A percentile compares a stretch with the other conserved stretches of the same genome.
phyloP scores from a whole-genome alignment of 2,888 invertebrate genomes.

The Mesochorus sp. region DNA sequence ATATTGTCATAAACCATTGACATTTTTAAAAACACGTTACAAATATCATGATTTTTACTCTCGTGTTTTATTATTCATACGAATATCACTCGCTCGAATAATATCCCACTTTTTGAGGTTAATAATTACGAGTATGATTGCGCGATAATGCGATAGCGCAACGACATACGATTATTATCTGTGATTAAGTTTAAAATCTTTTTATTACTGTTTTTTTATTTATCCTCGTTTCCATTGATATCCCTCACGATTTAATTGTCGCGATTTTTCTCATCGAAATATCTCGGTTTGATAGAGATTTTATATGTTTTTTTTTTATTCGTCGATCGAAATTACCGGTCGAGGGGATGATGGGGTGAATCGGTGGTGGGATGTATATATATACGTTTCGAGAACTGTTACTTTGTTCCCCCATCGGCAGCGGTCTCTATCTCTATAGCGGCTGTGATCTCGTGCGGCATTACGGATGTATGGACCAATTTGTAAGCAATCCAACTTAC shows the following conservation, averaged over 20 bases:
- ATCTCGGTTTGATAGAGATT: not conserved
- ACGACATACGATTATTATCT: too few species aligned
- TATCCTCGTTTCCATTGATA: not conserved
- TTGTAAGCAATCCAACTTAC: slow-evolving; percentile 82
- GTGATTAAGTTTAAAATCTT: not conserved
- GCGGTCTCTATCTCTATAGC: slow-evolving; percentile 67
- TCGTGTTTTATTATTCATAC: not conserved
- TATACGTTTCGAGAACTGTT: slow-evolving; percentile 11
- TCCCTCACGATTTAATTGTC: too few species aligned
- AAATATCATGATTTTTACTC: too few species aligned
- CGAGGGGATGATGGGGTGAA: slow-evolving; percentile 54
- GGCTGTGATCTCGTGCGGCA: slow-evolving; percentile 79
- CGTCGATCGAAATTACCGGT: slow-evolving; percentile 73
- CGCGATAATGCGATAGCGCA: too few species aligned
- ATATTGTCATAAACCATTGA: not conserved
- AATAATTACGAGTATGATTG: too few species aligned
- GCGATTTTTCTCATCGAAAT: slow-evolving; percentile 5
- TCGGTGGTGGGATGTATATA: slow-evolving; percentile 16
- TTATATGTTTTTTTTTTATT: slow-evolving; percentile 59
- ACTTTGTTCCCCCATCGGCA: slow-evolving; percentile 19
- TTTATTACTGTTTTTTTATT: not conserved
- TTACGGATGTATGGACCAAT: slow-evolving; percentile 82
- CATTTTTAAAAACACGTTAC: too few species aligned
- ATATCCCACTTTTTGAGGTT: too few species aligned
- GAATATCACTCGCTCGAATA: too few species aligned